A percentile compares a stretch with the other conserved stretches of the same genome.
These are phyloP conservation scores for Atethmia centrago DNA, from an alignment of 2,888 invertebrate genomes.

Conservation along the genomic window DNA sequence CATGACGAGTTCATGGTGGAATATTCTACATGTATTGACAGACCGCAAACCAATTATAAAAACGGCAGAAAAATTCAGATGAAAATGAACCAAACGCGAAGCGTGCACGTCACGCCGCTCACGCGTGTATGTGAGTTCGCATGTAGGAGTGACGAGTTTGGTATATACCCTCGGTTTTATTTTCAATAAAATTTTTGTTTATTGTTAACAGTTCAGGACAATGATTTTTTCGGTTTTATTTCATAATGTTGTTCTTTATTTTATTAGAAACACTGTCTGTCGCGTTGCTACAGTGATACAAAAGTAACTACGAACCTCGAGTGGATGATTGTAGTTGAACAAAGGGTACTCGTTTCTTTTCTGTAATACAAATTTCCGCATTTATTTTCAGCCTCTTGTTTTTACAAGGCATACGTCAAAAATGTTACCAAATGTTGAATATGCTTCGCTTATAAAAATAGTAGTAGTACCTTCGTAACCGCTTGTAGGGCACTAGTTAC, in stretches of 20 bases:
- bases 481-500: not conserved
- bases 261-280: not conserved
- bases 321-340: not conserved
- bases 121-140: not conserved
- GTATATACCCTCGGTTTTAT: not conserved
- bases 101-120: not conserved
- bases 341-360: not conserved
- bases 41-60: slow-evolving; percentile 29
- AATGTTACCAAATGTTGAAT: too few species aligned
- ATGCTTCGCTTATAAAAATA: not conserved
- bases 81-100: slow-evolving; percentile 35
- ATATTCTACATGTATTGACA: slow-evolving; percentile 18
- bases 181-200: not conserved
- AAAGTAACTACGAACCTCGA: not conserved
- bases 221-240: not conserved
- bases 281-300: not conserved
- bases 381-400: not conserved
- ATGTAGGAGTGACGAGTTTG: not conserved
- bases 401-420: not conserved
- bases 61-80: slow-evolving; percentile 12
- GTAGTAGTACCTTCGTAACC: not conserved
- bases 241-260: not conserved
- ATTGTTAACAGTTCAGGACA: not conserved
- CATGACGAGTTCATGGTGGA: slow-evolving; percentile 2
- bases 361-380: not conserved